Evolutionary conservation across 37 sponge, comb jelly and placozoan genomes (phyloP).

Genomic region (Oscarella lobularis): DNA sequence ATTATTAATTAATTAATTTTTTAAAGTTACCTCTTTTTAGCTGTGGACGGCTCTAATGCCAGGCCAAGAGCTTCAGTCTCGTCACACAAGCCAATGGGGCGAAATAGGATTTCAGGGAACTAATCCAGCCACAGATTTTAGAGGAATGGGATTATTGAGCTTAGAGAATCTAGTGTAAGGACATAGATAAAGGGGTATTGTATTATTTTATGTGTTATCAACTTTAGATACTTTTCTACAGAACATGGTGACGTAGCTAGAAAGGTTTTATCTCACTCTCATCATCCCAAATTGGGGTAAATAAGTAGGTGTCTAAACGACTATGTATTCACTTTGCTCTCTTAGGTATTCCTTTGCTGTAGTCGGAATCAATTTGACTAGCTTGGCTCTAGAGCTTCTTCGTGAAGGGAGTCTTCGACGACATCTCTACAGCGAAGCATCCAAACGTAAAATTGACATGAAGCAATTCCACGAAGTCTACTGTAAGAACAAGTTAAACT

Average conservation of each 20-base stretch:
- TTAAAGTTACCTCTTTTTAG: too few species aligned
- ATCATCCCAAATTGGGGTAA: constrained; percentile 25
- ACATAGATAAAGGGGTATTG: too few species aligned
- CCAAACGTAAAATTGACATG: constrained; percentile 4
- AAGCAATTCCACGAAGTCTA: constrained; percentile 32
- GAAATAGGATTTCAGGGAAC: constrained; percentile 93
- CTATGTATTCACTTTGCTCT: background rate
- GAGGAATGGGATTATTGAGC: constrained; percentile 68
- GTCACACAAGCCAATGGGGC: constrained; percentile 72
- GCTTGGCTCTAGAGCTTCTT: constrained; percentile 19
- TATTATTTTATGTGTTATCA: background rate
- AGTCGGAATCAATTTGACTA: constrained; percentile 63
- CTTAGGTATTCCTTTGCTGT: constrained; percentile 79
- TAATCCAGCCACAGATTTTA: constrained; percentile 95
- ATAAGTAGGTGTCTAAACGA: background rate
- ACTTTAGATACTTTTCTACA: constrained; percentile 36
- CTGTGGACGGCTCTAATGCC: constrained; percentile 74
- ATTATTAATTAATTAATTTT: too few species aligned
- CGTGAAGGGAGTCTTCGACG: constrained; percentile 8
- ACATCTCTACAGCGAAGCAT: constrained; percentile 18
- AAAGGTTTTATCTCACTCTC: constrained; percentile 32
- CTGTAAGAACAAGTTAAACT: too few species aligned
- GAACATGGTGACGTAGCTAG: constrained; percentile 16
- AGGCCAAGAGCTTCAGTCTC: constrained; percentile 16
- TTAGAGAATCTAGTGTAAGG: too few species aligned